These are phyloP conservation scores for Amniataba percoides DNA, from an alignment of 2,797 vertebrate genomes.

Conservation along the genomic window DNA sequence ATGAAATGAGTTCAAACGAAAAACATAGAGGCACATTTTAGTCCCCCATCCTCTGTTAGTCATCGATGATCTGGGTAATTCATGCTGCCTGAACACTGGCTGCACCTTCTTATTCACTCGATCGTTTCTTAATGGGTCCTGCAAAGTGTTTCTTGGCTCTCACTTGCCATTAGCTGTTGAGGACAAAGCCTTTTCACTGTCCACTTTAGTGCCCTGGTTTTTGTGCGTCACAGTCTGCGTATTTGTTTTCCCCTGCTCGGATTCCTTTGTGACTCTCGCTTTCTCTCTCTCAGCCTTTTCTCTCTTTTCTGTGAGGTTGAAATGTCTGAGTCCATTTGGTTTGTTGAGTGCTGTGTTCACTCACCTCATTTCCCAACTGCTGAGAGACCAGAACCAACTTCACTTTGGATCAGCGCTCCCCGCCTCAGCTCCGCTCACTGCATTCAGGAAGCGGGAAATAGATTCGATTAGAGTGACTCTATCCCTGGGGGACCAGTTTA, in stretches of 20 bases:
- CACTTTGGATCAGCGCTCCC: conserved; percentile 60
- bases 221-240: conserved; percentile 36
- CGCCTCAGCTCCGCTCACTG: conserved; percentile 28
- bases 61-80: background rate
- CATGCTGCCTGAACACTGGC: background rate
- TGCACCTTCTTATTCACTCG: conserved; percentile 14
- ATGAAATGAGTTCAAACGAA: conserved; percentile 25
- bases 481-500: conserved; percentile 24
- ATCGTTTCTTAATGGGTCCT: conserved; percentile 39
- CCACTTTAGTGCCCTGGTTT: conserved; percentile 49
- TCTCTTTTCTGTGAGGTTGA: conserved; percentile 32
- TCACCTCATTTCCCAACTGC: conserved; percentile 52
- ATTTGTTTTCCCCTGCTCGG: conserved; percentile 13
- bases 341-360: conserved; percentile 67
- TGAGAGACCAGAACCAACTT: conserved; percentile 60
- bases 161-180: conserved; percentile 19
- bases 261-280: conserved; percentile 27
- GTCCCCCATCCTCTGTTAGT: conserved; percentile 21
- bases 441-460: conserved; percentile 2
- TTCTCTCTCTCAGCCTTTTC: background rate
- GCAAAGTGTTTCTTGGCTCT: conserved; percentile 34
- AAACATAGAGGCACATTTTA: conserved; percentile 4
- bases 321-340: conserved; percentile 72
- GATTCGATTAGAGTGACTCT: conserved; percentile 10
- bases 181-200: conserved; percentile 46